Evolutionary conservation across 2,888 invertebrate species (phyloP), one percentile per base, ranked within the genome.

Genomic region (Bhutanitis thaidina): DNA sequence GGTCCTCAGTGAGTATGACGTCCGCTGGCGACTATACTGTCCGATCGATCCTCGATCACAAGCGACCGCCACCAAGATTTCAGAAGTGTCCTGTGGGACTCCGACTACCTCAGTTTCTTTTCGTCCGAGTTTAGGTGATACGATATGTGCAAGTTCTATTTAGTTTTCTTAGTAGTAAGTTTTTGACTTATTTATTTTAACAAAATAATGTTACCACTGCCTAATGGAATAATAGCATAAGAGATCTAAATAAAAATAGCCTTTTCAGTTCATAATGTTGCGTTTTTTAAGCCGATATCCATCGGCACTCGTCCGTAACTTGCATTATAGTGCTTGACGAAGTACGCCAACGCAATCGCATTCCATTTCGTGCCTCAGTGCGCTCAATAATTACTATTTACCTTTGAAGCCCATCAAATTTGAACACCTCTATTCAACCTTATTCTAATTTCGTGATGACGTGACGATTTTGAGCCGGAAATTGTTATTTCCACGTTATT

Each of bases 351-450:
- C 62, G 66, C 69, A 70, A 58, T 62, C 64, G 61, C 61, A 65
- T 61, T 61, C 67, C 60, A 85, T 85, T 87, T 80, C 77, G 73
- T 80, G 80, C 75, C 67, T 78, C 73, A 68, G 66, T 80, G 80
- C 72, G 55, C 64, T 47, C 73, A 56, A 65, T 86, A 84, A 87
- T 84, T 80, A 52, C 46, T 52, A 59, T 59, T 57, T 60, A 62
- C 63, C 62, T 69, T 62, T 68, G 61, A 60, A 60, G 67, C 62
- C 63, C 64, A 64, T 68, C 68, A 65, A 65, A 74, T 71, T 66
- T 60, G 64, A 70, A 72, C 66, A 53, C 54, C 54, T 59, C 62
- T 57, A 59, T 67, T 64, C 60, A 63, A 49, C 52, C 51, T 50
- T 50, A 50, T 53, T 36, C 40, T 51, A 44, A 52, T 50, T 54